A percentile compares a stretch with the other conserved stretches of the same genome.
Evolutionary conservation across 2,797 vertebrate genomes (phyloP).

Genomic region (Artibeus jamaicensis): DNA sequence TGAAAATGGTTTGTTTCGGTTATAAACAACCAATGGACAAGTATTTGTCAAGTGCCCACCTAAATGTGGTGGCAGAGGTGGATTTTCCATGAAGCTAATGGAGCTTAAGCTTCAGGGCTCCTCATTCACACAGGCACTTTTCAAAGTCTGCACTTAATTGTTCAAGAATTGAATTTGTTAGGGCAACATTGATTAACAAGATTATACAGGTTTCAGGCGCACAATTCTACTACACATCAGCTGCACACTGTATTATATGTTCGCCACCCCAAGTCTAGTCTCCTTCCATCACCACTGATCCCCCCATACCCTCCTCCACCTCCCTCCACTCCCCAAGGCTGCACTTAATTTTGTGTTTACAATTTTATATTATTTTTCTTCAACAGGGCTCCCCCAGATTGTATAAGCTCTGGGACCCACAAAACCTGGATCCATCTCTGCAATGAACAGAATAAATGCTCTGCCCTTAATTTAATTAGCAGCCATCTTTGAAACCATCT

Average conservation of each 20-base stretch:
- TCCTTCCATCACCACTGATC: not conserved
- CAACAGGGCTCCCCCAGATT: slow-evolving; percentile 11
- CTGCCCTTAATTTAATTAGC: slow-evolving; percentile 17
- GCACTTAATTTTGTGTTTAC: not conserved
- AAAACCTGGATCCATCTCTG: not conserved
- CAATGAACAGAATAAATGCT: not conserved
- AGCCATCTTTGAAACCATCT: slow-evolving; percentile 42
- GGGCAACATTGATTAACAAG: no score
- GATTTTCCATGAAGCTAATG: not conserved
- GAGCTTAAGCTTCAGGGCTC: not conserved
- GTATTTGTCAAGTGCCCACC: not conserved
- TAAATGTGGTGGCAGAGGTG: not conserved
- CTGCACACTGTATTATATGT: not conserved
- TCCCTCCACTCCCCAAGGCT: not conserved
- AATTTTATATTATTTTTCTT: slow-evolving; percentile 28
- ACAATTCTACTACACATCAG: not conserved
- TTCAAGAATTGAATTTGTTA: not conserved
- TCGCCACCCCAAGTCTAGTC: not conserved
- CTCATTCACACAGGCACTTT: not conserved
- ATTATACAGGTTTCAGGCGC: no score
- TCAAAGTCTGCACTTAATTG: not conserved
- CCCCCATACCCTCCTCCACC: no score
- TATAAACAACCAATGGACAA: not conserved
- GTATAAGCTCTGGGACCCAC: not conserved
- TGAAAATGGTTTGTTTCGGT: not conserved